These are phyloP conservation scores for Diacarnus erythraeanus DNA, from an alignment of 37 sponge, comb jelly and placozoan genomes.

Conservation along the genomic window DNA sequence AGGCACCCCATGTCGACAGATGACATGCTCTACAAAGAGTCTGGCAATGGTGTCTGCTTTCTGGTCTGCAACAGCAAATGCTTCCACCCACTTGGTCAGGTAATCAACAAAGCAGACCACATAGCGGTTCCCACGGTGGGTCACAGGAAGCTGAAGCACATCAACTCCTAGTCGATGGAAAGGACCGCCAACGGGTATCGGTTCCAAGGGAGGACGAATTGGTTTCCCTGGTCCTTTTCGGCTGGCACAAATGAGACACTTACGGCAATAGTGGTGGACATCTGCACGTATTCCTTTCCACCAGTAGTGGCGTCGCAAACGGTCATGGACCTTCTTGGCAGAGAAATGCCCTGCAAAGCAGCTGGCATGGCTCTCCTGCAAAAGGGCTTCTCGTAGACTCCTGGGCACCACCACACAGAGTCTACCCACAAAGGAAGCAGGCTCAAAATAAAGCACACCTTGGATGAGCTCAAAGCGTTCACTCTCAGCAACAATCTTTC, in stretches of 20 bases:
- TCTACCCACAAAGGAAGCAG: neutral
- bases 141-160: too few species aligned
- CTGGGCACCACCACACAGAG: conserved; percentile 31
- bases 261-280: conserved; percentile 12
- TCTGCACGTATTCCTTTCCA: conserved; percentile 54
- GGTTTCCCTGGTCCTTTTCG: conserved; percentile 15
- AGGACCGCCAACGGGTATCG: too few species aligned
- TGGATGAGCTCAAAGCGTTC: conserved; percentile 15
- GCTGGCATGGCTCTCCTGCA: conserved; percentile 13
- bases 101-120: too few species aligned
- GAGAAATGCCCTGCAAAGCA: too few species aligned
- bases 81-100: too few species aligned
- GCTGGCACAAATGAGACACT: conserved; percentile 43
- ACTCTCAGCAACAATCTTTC: conserved; percentile 3
- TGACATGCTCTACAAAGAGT: too few species aligned
- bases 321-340: too few species aligned
- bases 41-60: too few species aligned
- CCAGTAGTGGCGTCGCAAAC: conserved; percentile 40
- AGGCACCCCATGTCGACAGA: too few species aligned
- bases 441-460: conserved; percentile 12
- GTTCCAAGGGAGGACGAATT: conserved; percentile 17
- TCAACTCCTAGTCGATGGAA: too few species aligned
- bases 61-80: too few species aligned
- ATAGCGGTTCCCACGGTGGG: too few species aligned
- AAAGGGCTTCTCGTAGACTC: neutral